A percentile compares a stretch with the other conserved stretches of the same genome.
Evolutionary conservation across 35 echinoderm and acorn worm genomes (phyloP).

Genomic region (Amphiura filiformis): DNA sequence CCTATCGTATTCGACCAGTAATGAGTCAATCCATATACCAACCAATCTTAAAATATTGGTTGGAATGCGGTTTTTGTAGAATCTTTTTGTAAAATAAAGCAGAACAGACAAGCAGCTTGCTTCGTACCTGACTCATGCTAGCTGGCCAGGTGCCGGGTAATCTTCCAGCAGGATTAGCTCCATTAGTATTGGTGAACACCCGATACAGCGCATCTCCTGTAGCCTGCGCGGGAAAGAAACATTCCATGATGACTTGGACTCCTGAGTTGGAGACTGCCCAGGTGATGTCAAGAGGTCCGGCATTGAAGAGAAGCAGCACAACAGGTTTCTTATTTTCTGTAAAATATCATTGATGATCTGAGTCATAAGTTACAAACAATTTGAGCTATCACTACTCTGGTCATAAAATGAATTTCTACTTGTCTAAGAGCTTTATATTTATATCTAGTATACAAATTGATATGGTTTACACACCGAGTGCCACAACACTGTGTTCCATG

Average conservation of each 20-base stretch:
- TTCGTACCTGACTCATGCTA: conserved; percentile 61
- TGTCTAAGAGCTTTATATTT: no score
- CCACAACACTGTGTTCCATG: no score
- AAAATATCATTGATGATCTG: no score
- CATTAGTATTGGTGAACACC: conserved; percentile 56
- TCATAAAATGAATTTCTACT: background rate
- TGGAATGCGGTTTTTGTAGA: no score
- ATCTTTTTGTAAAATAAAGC: no score
- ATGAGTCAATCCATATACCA: no score
- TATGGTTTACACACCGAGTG: background rate
- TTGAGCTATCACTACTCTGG: background rate
- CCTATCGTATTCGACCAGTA: no score
- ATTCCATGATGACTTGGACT: conserved; percentile 83
- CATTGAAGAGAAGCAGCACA: conserved; percentile 87
- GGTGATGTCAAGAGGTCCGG: conserved; percentile 83
- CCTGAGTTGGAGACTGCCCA: conserved; percentile 52
- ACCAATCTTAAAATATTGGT: no score
- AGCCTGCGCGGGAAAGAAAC: conserved; percentile 90
- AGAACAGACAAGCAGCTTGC: no score
- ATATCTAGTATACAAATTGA: background rate
- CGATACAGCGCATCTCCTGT: conserved; percentile 70
- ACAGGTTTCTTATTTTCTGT: conserved; percentile 71
- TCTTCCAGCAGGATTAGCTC: conserved; percentile 68
- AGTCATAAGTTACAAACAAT: no score
- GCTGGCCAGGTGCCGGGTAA: conserved; percentile 85